phyloP scores from a whole-genome alignment of 53 echinoderm and acorn worm genomes.

The Mesocentrotus franciscanus region DNA sequence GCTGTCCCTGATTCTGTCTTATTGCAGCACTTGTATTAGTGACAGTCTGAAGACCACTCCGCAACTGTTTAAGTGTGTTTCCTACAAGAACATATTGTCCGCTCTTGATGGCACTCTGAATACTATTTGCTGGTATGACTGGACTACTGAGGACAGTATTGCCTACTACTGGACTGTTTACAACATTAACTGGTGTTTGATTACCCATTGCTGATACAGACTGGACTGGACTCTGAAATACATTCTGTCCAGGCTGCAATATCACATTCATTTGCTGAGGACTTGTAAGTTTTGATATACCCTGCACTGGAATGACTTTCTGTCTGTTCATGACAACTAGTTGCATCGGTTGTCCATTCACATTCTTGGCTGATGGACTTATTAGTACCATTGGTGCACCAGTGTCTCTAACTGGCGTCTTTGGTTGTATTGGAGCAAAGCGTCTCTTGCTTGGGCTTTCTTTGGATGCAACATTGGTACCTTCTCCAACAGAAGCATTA shows the following conservation, averaged over 20 bases:
- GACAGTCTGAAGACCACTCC: conserved; percentile 51
- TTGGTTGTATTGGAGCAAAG: conserved; percentile 91
- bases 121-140: conserved; percentile 62
- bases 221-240: conserved; percentile 57
- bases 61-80: conserved; percentile 24
- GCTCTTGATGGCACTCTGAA: conserved; percentile 59
- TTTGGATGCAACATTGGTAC: conserved; percentile 66
- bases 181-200: conserved; percentile 59
- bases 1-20: conserved; percentile 47
- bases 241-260: conserved; percentile 61
- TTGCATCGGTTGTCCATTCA: conserved; percentile 30
- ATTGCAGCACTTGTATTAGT: conserved; percentile 59
- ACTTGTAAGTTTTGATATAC: conserved; percentile 46
- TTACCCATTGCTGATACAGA: conserved; percentile 46
- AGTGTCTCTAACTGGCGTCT: conserved; percentile 84
- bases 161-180: conserved; percentile 59
- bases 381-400: conserved; percentile 32
- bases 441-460: conserved; percentile 93
- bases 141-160: conserved; percentile 49
- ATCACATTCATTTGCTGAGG: conserved; percentile 63
- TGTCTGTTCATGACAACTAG: conserved; percentile 59
- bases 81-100: conserved; percentile 36
- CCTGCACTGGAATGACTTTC: conserved; percentile 58
- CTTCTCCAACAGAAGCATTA: conserved; percentile 41
- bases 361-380: conserved; percentile 61